Evolutionary conservation across 2,113 vertebrate species (phyloP).

Genomic region (Penelope pileata): DNA sequence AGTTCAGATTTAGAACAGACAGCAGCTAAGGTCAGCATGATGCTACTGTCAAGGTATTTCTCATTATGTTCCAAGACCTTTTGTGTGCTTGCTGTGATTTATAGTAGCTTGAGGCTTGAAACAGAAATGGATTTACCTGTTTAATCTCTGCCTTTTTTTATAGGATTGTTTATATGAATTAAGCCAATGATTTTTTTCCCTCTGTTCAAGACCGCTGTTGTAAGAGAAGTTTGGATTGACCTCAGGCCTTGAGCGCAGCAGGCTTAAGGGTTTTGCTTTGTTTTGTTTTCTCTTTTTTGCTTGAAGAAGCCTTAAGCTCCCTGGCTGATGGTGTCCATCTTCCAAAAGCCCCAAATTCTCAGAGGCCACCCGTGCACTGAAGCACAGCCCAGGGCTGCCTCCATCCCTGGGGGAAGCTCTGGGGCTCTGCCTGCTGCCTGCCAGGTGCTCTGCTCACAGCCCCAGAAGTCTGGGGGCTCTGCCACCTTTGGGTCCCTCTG

Average conservation of each 20-base stretch:
- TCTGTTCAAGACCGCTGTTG: not conserved
- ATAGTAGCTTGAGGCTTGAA: not conserved
- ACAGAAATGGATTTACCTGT: not conserved
- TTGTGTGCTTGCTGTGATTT: not conserved
- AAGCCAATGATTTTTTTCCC: not conserved
- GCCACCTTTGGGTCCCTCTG: not conserved
- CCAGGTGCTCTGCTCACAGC: not conserved
- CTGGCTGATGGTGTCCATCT: not conserved
- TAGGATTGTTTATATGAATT: not conserved
- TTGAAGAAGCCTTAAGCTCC: not conserved
- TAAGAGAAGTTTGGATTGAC: not conserved
- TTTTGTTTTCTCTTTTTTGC: fast-evolving
- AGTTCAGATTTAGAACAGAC: not conserved
- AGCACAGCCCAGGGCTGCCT: fast-evolving
- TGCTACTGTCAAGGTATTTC: not conserved
- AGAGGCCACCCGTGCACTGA: not conserved
- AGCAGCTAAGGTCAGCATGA: not conserved
- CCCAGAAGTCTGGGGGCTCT: not conserved
- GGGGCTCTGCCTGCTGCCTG: not conserved
- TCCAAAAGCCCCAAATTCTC: not conserved
- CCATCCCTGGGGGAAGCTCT: not conserved
- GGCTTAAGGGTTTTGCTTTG: fast-evolving
- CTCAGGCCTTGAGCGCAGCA: not conserved
- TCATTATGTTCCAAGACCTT: not conserved
- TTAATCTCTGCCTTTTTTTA: not conserved